Base-by-base conservation (phyloP, 1,140 invertebrate species). In the Monochamus saltuarius region DNA sequence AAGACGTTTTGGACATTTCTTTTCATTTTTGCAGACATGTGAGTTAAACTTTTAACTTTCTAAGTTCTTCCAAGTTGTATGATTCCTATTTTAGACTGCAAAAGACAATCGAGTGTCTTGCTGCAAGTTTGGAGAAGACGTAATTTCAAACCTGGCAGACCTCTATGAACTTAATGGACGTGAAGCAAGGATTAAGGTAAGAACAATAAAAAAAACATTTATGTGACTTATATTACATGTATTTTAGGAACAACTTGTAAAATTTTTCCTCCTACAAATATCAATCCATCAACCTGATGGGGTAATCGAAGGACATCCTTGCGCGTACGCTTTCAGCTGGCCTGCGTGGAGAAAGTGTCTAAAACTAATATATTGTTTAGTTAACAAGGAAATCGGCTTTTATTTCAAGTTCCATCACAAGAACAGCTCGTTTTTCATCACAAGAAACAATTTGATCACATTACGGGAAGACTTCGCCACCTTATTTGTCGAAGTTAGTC, bases 251-350 rank as follows among this genome's bases (percentile, higher is more conserved):
- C 43, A 56, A 8, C 51, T 73, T 11, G 34, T 71, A n/a, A 58
- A 73, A 46, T 74, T 71, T 64, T 62, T 68, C n/a, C 52, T 73
- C 1, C 47, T 74, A 3, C 72, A 75, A 75, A 42, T 75, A 13
- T 46, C 54, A 34, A 59, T 74, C 11, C 74, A 74, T 51, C 61
- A 74, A 59, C 73, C 73, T 2, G 54, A 62, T 38, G 70, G 74
- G 16, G 64, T 58, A 17, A 38, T 14, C 16, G 60, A 71, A 55
- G 66, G 59, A 9, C 43, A 64, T 46, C 17, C 47, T 16, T 39
- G 57, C 4, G 59, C 71, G 6, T 71, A 69, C 49, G 71, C 73
- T 10, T 47, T 36, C 17, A 65, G 62, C 17, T 73, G 68, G 67
- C 17, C 52, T 10, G 59, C 55, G 2, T 75, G 74, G 74, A 68